Percentiles rank a stretch among this genome's conserved stretches.
Conservation (phyloP, 2,113 vertebrate species). For the Sphyrna mokarran region DNA sequence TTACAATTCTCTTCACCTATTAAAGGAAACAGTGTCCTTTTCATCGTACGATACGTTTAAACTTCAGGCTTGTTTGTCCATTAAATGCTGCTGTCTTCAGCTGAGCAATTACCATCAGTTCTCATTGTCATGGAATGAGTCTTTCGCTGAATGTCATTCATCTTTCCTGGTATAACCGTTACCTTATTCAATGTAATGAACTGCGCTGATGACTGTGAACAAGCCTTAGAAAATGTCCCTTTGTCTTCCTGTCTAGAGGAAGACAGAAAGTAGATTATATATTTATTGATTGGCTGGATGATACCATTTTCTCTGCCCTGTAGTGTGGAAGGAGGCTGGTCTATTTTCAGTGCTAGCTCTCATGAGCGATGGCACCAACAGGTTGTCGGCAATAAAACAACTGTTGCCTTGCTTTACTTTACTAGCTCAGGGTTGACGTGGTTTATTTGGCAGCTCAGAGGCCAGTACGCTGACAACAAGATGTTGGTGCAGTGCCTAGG, state of each 20-base stretch:
- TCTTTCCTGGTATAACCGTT: background rate
- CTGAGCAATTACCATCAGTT: background rate
- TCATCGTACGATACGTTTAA: background rate
- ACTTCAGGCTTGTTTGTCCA: background rate
- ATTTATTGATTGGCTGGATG: background rate
- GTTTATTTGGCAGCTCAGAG: background rate
- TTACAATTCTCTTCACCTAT: background rate
- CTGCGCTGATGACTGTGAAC: background rate
- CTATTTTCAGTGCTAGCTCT: background rate
- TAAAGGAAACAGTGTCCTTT: no score
- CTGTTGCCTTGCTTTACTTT: background rate
- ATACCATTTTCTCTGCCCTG: background rate
- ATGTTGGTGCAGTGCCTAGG: background rate
- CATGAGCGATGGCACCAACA: background rate
- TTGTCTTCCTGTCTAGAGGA: background rate
- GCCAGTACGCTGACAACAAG: background rate
- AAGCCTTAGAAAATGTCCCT: background rate
- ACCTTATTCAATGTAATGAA: background rate
- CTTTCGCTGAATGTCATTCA: background rate
- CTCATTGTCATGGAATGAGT: background rate
- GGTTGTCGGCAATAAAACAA: background rate
- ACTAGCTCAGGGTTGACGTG: background rate
- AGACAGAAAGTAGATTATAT: background rate
- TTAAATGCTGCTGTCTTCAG: background rate
- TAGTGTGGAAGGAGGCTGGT: background rate